These are phyloP conservation scores for Moxostoma hubbsi DNA, from an alignment of 2,797 vertebrate species.

Conservation along the genomic window DNA sequence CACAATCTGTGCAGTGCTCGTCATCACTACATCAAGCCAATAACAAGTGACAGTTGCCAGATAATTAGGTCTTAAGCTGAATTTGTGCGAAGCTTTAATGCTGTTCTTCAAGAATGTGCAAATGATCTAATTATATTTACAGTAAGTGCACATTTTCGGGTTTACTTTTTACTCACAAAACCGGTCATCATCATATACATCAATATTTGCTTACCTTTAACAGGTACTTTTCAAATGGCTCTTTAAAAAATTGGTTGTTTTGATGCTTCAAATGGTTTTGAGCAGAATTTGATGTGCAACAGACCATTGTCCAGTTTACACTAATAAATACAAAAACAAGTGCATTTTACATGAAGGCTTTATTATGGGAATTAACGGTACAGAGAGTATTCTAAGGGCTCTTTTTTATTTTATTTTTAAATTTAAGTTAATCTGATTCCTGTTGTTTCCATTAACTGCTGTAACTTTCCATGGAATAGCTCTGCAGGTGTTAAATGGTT, in stretches of 20 bases:
- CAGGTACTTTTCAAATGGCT: neutral
- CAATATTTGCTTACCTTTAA: neutral
- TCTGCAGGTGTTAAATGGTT: constrained; percentile 19
- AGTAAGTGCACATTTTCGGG: neutral
- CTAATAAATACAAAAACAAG: neutral
- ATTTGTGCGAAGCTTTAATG: constrained; percentile 69
- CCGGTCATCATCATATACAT: neutral
- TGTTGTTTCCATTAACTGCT: constrained; percentile 15
- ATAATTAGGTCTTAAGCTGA: constrained; percentile 73
- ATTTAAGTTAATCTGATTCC: constrained; percentile 25
- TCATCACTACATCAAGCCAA: constrained; percentile 53
- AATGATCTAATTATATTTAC: constrained; percentile 27
- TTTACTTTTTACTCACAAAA: neutral
- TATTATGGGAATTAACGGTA: constrained; percentile 9
- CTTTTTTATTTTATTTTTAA: constrained; percentile 27
- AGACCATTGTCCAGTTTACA: neutral
- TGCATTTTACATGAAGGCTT: neutral
- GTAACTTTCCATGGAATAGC: neutral
- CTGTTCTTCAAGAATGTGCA: constrained; percentile 32
- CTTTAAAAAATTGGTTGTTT: neutral
- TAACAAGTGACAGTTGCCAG: constrained; percentile 62
- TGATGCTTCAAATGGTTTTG: neutral
- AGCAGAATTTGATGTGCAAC: neutral
- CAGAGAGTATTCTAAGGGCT: neutral
- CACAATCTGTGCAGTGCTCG: constrained; percentile 33